Percentiles rank a stretch among this genome's conserved stretches.
Conservation (phyloP, 2,888 invertebrate genomes). For the Thera britannica region DNA sequence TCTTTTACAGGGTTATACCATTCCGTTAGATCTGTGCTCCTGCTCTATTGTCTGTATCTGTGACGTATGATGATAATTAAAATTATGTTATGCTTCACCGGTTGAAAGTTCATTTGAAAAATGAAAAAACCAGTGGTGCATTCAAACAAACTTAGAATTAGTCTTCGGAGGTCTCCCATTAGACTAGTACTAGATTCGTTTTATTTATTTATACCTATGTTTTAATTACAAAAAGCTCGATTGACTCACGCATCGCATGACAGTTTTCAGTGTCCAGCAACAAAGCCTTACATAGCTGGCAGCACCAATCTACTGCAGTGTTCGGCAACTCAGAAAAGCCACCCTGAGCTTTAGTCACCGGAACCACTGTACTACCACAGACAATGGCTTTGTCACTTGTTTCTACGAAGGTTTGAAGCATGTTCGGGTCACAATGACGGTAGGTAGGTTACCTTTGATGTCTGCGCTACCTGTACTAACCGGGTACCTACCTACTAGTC, state of each 20-base stretch:
- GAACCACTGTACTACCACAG: slow-evolving; percentile 44
- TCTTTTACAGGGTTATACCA: no score
- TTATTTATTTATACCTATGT: neutral
- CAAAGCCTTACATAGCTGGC: slow-evolving; percentile 8
- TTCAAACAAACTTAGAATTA: no score
- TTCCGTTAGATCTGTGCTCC: no score
- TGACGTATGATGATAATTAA: no score
- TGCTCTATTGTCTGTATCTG: no score
- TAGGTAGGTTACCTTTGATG: slow-evolving; percentile 18
- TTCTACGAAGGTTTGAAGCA: slow-evolving; percentile 60
- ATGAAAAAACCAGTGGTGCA: no score
- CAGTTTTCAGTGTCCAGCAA: neutral
- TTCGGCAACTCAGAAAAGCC: slow-evolving; percentile 47
- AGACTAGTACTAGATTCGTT: no score
- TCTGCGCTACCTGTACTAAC: neutral
- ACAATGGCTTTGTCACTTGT: slow-evolving; percentile 78
- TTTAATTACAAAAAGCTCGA: neutral
- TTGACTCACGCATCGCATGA: neutral
- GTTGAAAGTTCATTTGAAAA: no score
- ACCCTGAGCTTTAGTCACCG: slow-evolving; percentile 70
- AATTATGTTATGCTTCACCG: no score
- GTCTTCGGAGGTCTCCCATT: no score
- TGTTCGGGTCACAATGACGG: slow-evolving; percentile 36
- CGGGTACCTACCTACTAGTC: slow-evolving; percentile 11
- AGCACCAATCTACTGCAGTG: slow-evolving; percentile 22